Evolutionary conservation across 2,113 vertebrate genomes (phyloP), one percentile per base, ranked within the genome.

Genomic region (Lethenteron camtschaticum): DNA sequence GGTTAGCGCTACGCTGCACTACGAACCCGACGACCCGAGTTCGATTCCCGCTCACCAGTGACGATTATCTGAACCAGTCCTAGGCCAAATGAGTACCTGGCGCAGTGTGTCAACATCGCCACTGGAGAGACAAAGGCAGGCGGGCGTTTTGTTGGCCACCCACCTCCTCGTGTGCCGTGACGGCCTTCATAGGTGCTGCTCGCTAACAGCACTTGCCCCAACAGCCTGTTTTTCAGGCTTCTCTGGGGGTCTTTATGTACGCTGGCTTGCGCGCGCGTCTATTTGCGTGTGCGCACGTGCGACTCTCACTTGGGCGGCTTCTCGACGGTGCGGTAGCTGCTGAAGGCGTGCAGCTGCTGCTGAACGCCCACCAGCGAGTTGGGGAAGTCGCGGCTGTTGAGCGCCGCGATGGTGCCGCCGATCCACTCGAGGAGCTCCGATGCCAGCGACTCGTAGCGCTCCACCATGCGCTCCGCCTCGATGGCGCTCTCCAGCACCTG

Each of bases 341-440:
- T 96, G 75, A 96, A 96, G 12, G 88, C 86, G 74, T 94, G 92
- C 0, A 96, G 85, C 77, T 95, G 92, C 77, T 92, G 92, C 75
- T 96, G 92, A 7, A 96, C 92, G 1, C 92, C 92, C 0, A 78
- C 78, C 71, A 96, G 69, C 0, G 92, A 96, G 80, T 96, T 96
- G 77, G 90, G 90, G 18, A 96, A 96, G 78, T 89, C 94, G 81
- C 95, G 92, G 79, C 86, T 89, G 81, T 84, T 79, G 78, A 96
- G 89, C 76, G 89, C 77, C 3, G 79, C 70, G 16, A 91, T 81
- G 57, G 90, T 96, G 75, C 82, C 86, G 12, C 87, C 88, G 14
- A 94, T 88, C 92, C 92, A 96, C 68, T 86, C 84, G 73, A 96
- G 79, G 56, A 96, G 82, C 70, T 90, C 90, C 0, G 85, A 83